A percentile compares a stretch with the other conserved stretches of the same genome.
These are phyloP conservation scores for Campylorhamphus procurvoides DNA, from an alignment of 2,113 vertebrate species.

Conservation along the genomic window DNA sequence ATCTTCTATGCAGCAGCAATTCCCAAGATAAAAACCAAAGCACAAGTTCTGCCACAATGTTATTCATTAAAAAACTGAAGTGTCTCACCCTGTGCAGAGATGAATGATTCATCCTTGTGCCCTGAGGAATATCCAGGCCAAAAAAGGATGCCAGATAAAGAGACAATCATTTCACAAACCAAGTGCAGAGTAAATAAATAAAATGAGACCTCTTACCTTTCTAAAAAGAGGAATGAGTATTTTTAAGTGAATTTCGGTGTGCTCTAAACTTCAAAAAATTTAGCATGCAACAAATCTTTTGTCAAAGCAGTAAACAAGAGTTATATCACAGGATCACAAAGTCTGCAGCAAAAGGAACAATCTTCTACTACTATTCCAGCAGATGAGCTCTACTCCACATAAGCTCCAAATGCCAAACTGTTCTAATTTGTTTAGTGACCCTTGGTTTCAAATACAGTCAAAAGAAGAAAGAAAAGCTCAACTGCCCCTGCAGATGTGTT, in stretches of 20 bases:
- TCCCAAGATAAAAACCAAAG: neutral
- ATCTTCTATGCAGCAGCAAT: neutral
- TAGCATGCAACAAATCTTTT: neutral
- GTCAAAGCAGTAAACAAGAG: neutral
- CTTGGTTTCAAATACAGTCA: neutral
- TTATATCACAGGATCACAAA: neutral
- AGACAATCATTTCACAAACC: neutral
- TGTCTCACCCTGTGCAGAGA: neutral
- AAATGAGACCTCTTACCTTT: neutral
- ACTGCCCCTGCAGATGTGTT: neutral
- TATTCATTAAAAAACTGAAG: constrained; percentile 27
- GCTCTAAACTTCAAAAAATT: neutral
- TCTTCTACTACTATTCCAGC: neutral
- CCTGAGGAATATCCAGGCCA: constrained; percentile 9
- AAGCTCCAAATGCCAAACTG: neutral
- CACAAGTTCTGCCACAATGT: neutral
- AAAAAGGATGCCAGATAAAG: neutral
- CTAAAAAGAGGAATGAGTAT: neutral
- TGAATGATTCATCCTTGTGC: neutral
- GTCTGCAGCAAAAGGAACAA: neutral
- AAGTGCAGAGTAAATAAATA: neutral
- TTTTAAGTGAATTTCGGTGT: neutral
- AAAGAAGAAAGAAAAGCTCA: neutral
- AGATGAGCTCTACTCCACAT: neutral
- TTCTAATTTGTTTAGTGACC: neutral